These are phyloP conservation scores for Zhengitettix transpicula DNA, from an alignment of 2,888 invertebrate species.

Conservation along the genomic window DNA sequence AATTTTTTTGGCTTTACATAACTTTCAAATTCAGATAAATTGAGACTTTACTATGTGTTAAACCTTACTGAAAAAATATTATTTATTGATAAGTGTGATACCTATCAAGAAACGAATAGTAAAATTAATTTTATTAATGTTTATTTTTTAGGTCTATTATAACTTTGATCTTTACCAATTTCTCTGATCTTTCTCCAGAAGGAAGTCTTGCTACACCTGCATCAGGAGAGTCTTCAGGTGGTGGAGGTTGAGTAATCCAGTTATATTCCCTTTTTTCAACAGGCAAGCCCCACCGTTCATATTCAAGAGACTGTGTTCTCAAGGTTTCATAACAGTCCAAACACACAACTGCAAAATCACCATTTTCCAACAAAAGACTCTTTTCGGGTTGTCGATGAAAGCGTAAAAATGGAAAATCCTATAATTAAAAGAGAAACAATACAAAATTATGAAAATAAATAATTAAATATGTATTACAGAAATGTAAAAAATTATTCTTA, in stretches of 20 bases:
- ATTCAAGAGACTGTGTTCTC: constrained; percentile 77
- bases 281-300: constrained; percentile 78
- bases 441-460: too few species aligned
- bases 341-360: constrained; percentile 80
- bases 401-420: constrained; percentile 77
- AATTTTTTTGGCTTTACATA: too few species aligned
- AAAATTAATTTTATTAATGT: too few species aligned
- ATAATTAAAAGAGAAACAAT: constrained; percentile 12
- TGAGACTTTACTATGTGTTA: too few species aligned
- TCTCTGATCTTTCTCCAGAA: constrained; percentile 70
- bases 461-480: too few species aligned
- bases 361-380: constrained; percentile 71
- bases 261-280: constrained; percentile 83
- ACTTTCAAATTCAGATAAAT: too few species aligned
- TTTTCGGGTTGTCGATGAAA: constrained; percentile 72
- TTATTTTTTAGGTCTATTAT: too few species aligned
- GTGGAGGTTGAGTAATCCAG: constrained; percentile 86
- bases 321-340: constrained; percentile 85
- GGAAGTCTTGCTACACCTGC: constrained; percentile 67
- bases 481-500: too few species aligned
- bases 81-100: too few species aligned
- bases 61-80: too few species aligned
- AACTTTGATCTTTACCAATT: constrained; percentile 30
- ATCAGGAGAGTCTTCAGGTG: constrained; percentile 78
- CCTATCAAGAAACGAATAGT: too few species aligned